A percentile compares a stretch with the other conserved stretches of the same genome.
These are phyloP conservation scores for Chelon auratus DNA, from an alignment of 2,797 vertebrate genomes.

Conservation along the genomic window DNA sequence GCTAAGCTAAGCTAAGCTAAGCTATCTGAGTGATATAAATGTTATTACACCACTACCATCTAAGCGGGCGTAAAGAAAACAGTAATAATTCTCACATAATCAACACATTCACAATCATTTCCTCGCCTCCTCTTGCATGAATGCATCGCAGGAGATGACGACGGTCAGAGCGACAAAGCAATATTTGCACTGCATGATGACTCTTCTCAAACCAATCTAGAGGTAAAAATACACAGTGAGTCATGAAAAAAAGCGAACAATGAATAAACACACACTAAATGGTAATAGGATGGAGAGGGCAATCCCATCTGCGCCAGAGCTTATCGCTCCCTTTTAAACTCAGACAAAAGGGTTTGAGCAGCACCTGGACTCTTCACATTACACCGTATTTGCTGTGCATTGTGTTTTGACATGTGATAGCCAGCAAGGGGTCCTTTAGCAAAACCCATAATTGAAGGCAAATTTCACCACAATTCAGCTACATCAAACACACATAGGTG, in stretches of 20 bases:
- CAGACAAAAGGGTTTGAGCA: constrained; percentile 53
- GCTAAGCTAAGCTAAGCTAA: background rate
- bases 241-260: constrained; percentile 33
- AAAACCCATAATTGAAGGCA: constrained; percentile 9
- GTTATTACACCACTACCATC: background rate
- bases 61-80: background rate
- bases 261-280: constrained; percentile 32
- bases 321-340: constrained; percentile 51
- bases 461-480: constrained; percentile 31
- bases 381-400: constrained; percentile 49
- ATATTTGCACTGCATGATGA: constrained; percentile 47
- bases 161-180: background rate
- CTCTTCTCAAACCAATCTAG: constrained; percentile 33
- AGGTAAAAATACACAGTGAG: background rate
- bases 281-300: constrained; percentile 28
- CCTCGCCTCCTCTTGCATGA: constrained; percentile 1
- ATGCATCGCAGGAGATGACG: background rate
- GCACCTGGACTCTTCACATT: constrained; percentile 74
- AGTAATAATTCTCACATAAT: background rate
- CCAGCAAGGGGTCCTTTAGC: constrained; percentile 4
- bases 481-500: constrained; percentile 9
- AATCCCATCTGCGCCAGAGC: constrained; percentile 32
- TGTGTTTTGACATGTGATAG: constrained; percentile 37
- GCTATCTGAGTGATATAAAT: background rate
- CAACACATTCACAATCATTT: constrained; percentile 12